phyloP scores from a whole-genome alignment of 2,888 invertebrate species.

The Xestobium rufovillosum region DNA sequence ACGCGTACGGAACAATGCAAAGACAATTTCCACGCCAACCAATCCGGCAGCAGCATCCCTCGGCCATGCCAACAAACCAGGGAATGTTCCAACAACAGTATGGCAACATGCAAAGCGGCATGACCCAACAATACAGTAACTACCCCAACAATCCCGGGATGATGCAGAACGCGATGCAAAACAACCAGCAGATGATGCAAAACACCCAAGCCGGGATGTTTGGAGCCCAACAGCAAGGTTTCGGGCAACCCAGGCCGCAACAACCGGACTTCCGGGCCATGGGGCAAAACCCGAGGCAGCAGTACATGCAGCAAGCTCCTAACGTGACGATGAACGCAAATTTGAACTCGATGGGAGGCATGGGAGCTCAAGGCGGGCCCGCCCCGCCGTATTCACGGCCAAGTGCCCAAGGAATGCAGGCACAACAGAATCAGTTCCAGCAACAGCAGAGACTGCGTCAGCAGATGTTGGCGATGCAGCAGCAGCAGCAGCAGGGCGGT shows the following conservation, averaged over 20 bases:
- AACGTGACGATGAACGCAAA: constrained; percentile 82
- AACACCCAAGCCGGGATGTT: constrained; percentile 36
- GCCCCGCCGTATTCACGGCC: constrained; percentile 70
- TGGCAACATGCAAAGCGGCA: constrained; percentile 55
- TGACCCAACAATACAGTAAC: constrained; percentile 58
- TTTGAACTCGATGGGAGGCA: constrained; percentile 63
- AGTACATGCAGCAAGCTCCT: constrained; percentile 67
- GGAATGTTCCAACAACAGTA: constrained; percentile 56
- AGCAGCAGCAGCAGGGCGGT: constrained; percentile 51
- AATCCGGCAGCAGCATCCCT: constrained; percentile 41
- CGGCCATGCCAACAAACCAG: constrained; percentile 42
- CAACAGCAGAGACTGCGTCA: constrained; percentile 58
- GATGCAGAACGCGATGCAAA: constrained; percentile 34
- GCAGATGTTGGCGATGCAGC: constrained; percentile 63
- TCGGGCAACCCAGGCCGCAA: constrained; percentile 47
- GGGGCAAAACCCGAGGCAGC: constrained; percentile 46
- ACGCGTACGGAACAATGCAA: constrained; percentile 44
- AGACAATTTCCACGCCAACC: constrained; percentile 46
- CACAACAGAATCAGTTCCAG: constrained; percentile 34
- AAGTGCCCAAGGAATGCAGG: constrained; percentile 30
- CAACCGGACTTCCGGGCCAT: constrained; percentile 43
- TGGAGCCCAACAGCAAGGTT: constrained; percentile 46
- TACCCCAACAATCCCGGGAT: constrained; percentile 44
- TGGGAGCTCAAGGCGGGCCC: constrained; percentile 47
- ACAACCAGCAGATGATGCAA: constrained; percentile 40